These are phyloP conservation scores for Ephestia elutella DNA, from an alignment of 1,140 invertebrate genomes.

Conservation along the genomic window DNA sequence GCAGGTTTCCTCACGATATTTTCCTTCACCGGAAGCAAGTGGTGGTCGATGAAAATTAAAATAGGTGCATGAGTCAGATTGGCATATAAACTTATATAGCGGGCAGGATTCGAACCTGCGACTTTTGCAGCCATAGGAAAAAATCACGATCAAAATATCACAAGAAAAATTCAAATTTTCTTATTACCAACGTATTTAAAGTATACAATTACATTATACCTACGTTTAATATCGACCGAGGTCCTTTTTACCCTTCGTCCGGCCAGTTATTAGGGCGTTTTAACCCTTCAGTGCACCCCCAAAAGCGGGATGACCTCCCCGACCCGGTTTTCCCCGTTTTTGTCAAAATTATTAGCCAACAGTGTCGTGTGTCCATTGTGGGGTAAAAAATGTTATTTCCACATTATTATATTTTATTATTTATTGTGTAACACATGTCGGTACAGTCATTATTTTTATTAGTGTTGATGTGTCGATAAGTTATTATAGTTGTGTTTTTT, in stretches of 20 bases:
- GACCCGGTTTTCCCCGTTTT: slow-evolving; percentile 42
- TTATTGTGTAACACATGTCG: slow-evolving; percentile 44
- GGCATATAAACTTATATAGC: too few species aligned
- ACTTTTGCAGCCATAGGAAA: too few species aligned
- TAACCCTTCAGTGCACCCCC: slow-evolving; percentile 45
- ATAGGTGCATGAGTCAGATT: too few species aligned
- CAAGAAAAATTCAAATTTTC: too few species aligned
- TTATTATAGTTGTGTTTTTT: slow-evolving; percentile 31
- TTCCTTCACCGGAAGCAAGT: too few species aligned
- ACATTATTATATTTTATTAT: slow-evolving; percentile 47
- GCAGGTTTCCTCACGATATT: too few species aligned
- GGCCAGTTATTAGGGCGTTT: slow-evolving; percentile 53
- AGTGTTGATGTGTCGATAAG: slow-evolving; percentile 30
- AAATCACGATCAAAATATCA: too few species aligned
- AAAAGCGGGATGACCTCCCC: slow-evolving; percentile 35
- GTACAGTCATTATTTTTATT: slow-evolving; percentile 29
- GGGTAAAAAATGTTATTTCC: slow-evolving; percentile 43
- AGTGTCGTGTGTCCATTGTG: slow-evolving; percentile 34
- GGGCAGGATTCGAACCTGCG: too few species aligned
- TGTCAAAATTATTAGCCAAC: slow-evolving; percentile 38
- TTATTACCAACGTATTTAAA: too few species aligned
- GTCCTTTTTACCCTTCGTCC: slow-evolving; percentile 4
- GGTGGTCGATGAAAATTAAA: too few species aligned
- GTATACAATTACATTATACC: not conserved
- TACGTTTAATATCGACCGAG: not conserved